phyloP scores from a whole-genome alignment of 2,113 vertebrate species.

The Donacobius atricapilla region DNA sequence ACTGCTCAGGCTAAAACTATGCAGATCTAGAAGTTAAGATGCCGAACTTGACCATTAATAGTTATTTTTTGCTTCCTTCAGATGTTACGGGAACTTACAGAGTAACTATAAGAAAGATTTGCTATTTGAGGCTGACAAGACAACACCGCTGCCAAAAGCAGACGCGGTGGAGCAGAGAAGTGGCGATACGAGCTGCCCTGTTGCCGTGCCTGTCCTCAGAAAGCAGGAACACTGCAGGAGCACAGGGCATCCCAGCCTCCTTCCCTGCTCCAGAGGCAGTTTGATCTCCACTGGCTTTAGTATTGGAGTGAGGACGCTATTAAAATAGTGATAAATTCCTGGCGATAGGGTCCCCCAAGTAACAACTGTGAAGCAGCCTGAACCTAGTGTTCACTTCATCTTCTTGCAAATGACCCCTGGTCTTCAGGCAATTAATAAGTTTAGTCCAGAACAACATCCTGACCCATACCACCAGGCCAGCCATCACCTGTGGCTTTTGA shows the following conservation, averaged over 20 bases:
- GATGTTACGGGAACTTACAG: background rate
- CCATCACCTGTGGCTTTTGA: background rate
- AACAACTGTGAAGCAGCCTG: accelerated
- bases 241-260: background rate
- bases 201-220: background rate
- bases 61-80: background rate
- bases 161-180: accelerated
- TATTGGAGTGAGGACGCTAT: background rate
- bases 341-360: background rate
- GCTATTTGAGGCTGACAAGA: background rate
- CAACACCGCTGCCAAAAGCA: background rate
- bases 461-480: background rate
- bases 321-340: background rate
- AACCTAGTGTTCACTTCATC: background rate
- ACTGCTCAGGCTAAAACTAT: background rate
- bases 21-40: background rate
- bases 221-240: background rate
- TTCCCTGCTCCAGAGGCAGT: background rate
- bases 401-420: background rate
- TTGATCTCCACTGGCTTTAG: background rate
- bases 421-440: background rate
- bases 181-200: accelerated
- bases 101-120: background rate
- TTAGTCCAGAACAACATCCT: background rate
- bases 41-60: background rate